Conservation (phyloP, 2,113 vertebrate genomes). For the Ardeotis arabs region DNA sequence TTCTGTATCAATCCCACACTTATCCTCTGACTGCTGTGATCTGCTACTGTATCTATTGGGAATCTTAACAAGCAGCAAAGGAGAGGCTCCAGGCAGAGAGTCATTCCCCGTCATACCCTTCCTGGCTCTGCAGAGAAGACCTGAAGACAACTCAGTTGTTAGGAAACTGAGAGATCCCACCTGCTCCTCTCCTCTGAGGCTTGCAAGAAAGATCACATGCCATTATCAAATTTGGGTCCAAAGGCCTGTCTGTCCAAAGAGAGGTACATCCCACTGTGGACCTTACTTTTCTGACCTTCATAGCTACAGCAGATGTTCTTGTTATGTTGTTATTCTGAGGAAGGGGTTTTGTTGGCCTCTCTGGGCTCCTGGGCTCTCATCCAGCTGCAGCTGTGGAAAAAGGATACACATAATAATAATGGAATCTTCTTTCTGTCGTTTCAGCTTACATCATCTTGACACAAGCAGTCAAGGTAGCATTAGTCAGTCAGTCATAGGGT, state of each 20-base stretch:
- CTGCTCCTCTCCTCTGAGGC: not conserved
- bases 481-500: not conserved
- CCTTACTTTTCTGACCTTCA: conserved; percentile 34
- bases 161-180: not conserved
- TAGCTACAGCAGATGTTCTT: conserved; percentile 59
- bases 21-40: not conserved
- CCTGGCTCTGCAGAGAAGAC: not conserved
- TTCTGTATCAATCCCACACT: not conserved
- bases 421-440: conserved; percentile 49
- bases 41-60: not conserved
- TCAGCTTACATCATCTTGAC: conserved; percentile 60
- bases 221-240: not conserved
- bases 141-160: not conserved
- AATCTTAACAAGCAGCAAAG: not conserved
- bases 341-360: conserved; percentile 32
- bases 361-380: conserved; percentile 17
- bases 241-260: not conserved
- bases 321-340: conserved; percentile 32
- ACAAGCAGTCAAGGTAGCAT: conserved; percentile 47
- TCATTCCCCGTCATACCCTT: not conserved
- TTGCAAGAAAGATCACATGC: not conserved
- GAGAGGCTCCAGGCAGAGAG: not conserved
- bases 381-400: conserved; percentile 62
- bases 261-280: not conserved
- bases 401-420: conserved; percentile 62